phyloP scores from a whole-genome alignment of 2,113 vertebrate species.

The Paralichthys olivaceus region DNA sequence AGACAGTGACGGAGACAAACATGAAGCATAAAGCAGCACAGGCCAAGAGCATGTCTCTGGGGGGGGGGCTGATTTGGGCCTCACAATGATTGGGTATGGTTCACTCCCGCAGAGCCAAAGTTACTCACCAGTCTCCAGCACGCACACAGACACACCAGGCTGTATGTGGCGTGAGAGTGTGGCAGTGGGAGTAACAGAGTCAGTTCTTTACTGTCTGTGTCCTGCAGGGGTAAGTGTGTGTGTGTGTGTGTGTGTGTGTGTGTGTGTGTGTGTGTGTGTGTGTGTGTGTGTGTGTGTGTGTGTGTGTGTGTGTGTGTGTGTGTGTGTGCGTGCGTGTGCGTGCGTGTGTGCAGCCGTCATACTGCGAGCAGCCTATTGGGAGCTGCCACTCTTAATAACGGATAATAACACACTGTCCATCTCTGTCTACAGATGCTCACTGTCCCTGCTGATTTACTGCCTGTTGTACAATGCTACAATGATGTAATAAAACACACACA shows the following conservation, averaged over 20 bases:
- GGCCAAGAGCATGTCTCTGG: slow-evolving; percentile 48
- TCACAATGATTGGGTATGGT: slow-evolving; percentile 66
- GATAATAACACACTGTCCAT: slow-evolving; percentile 62
- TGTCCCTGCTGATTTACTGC: slow-evolving; percentile 51
- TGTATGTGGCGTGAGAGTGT: slow-evolving; percentile 17
- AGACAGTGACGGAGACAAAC: slow-evolving; percentile 21
- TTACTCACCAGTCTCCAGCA: slow-evolving; percentile 70
- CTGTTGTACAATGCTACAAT: slow-evolving; percentile 26
- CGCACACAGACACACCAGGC: slow-evolving; percentile 18
- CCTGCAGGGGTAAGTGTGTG: slow-evolving; percentile 26
- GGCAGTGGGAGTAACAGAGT: slow-evolving; percentile 22
- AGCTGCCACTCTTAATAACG: slow-evolving; percentile 64
- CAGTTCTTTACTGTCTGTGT: slow-evolving; percentile 30
- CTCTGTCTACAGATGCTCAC: slow-evolving; percentile 48
- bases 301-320: slow-evolving; percentile 1
- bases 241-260: slow-evolving; percentile 5
- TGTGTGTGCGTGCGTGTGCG: slow-evolving; percentile 6
- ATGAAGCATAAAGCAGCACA: slow-evolving; percentile 26
- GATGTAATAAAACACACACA: slow-evolving; percentile 28
- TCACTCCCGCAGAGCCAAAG: slow-evolving; percentile 49
- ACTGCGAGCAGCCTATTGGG: slow-evolving; percentile 31
- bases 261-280: slow-evolving; percentile 9
- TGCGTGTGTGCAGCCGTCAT: slow-evolving; percentile 16
- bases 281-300: neutral
- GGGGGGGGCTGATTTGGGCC: slow-evolving; percentile 64